Evolutionary conservation across 2,113 vertebrate genomes (phyloP).

Genomic region (Aegotheles bennettii): DNA sequence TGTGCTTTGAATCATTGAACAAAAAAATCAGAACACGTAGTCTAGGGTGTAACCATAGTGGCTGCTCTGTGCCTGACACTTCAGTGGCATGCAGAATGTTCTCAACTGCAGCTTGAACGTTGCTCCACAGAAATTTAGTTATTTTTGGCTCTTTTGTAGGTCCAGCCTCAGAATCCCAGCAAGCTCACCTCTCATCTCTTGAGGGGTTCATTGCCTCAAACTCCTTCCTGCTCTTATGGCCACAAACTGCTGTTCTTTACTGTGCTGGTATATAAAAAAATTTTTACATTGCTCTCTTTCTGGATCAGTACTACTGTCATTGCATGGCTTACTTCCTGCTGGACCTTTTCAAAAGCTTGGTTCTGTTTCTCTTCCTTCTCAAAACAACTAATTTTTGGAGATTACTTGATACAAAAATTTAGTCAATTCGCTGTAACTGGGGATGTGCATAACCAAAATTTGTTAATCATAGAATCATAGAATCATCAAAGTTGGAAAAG

Average conservation of each 20-base stretch:
- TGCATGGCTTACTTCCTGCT: background rate
- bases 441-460: background rate
- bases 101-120: background rate
- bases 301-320: background rate
- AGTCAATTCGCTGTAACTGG: background rate
- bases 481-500: too few species aligned
- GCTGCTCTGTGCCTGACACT: background rate
- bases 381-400: background rate
- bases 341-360: background rate
- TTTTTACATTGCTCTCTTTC: rapidly evolving
- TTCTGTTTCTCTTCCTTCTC: background rate
- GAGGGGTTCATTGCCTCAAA: background rate
- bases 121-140: background rate
- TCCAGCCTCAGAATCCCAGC: background rate
- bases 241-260: background rate
- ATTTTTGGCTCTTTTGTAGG: background rate
- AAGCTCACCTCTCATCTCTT: background rate
- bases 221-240: background rate
- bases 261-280: background rate
- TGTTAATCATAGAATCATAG: background rate
- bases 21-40: background rate
- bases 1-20: background rate
- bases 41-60: background rate
- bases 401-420: background rate
- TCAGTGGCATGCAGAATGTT: background rate